Evolutionary conservation across 1,140 invertebrate genomes (phyloP).

Genomic region (Callitettix versicolor): DNA sequence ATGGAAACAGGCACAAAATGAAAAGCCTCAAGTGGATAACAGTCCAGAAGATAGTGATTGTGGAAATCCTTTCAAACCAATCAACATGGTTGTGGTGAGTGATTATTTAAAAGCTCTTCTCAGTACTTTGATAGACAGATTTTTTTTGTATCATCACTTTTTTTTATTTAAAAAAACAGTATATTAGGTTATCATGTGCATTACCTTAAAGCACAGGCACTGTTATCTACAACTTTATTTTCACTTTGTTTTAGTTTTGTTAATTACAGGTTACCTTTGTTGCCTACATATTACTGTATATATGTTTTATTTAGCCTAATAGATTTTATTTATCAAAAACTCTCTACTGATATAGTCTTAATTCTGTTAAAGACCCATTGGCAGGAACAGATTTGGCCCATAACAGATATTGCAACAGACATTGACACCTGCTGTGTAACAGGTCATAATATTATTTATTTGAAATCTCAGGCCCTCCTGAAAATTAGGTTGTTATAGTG

Average conservation of each 20-base stretch:
- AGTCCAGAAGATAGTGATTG: conserved; percentile 1
- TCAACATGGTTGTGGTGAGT: conserved; percentile 16
- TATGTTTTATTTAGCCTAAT: too few relatives aligned
- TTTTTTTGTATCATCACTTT: background rate
- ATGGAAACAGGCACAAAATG: conserved; percentile 16
- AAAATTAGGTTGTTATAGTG: too few relatives aligned
- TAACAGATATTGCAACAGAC: too few relatives aligned
- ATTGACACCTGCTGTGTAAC: too few relatives aligned
- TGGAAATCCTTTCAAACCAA: conserved; percentile 17
- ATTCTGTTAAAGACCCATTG: too few relatives aligned
- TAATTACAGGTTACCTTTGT: background rate
- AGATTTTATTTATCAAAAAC: too few relatives aligned
- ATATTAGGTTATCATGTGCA: background rate
- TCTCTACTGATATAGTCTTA: too few relatives aligned
- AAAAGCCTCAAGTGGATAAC: conserved; percentile 7
- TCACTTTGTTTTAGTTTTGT: background rate
- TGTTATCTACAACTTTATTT: too few relatives aligned
- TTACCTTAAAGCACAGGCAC: background rate
- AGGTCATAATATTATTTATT: too few relatives aligned
- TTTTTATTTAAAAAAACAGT: background rate
- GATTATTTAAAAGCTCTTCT: background rate
- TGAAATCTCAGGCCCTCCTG: too few relatives aligned
- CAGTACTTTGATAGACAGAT: background rate
- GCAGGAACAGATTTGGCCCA: too few relatives aligned
- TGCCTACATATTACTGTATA: too few relatives aligned